These are phyloP conservation scores for Danio tinwini DNA, from an alignment of 2,797 vertebrate species.

Conservation along the genomic window DNA sequence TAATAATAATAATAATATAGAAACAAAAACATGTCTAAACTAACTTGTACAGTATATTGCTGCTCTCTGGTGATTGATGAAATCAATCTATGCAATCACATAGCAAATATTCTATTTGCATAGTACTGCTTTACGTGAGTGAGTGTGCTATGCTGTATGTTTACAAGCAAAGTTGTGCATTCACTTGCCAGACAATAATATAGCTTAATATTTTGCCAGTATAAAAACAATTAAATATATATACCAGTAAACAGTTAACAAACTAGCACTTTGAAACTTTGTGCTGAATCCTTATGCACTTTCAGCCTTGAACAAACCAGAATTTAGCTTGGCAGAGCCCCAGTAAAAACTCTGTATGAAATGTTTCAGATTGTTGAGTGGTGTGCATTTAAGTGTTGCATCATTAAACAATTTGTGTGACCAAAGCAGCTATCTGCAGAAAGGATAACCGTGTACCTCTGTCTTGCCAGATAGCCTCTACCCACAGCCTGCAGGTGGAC, in stretches of 20 bases:
- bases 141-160: neutral
- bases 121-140: neutral
- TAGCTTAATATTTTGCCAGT: too few relatives aligned
- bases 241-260: neutral
- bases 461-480: conserved; percentile 84
- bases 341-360: conserved; percentile 28
- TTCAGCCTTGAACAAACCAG: conserved; percentile 5
- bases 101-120: too few relatives aligned
- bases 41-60: too few relatives aligned
- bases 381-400: conserved; percentile 33
- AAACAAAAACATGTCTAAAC: too few relatives aligned
- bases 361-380: conserved; percentile 35
- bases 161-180: neutral
- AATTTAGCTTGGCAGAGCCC: conserved; percentile 31
- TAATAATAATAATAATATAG: too few relatives aligned
- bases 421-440: conserved; percentile 19
- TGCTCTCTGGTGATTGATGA: too few relatives aligned
- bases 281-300: conserved; percentile 60
- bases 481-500: conserved; percentile 80
- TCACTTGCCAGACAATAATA: too few relatives aligned
- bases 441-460: conserved; percentile 78
- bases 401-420: conserved; percentile 28
- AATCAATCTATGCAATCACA: too few relatives aligned
- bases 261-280: conserved; percentile 60
- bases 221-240: neutral